Conservation (phyloP, 53 echinoderm and acorn worm species). For the Echinarachnius parma region DNA sequence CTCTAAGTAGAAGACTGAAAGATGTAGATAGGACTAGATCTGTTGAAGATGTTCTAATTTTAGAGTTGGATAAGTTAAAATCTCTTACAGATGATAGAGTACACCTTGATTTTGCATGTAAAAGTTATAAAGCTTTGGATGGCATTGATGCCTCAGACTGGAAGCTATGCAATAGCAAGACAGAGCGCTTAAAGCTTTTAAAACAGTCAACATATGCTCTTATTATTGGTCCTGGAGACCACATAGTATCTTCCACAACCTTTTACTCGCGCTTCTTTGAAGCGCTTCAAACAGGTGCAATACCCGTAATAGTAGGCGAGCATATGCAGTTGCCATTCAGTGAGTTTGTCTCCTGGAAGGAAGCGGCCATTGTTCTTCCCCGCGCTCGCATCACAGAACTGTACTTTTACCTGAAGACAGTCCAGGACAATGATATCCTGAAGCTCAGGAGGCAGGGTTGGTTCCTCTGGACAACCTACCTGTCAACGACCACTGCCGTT, state of each 20-base stretch:
- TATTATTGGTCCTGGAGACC: slow-evolving; percentile 70
- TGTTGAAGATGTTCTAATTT: slow-evolving; percentile 61
- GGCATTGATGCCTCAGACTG: slow-evolving; percentile 63
- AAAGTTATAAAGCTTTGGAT: slow-evolving; percentile 28
- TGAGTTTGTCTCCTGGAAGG: slow-evolving; percentile 82
- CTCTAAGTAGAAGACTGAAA: slow-evolving; percentile 68
- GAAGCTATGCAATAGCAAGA: slow-evolving; percentile 71
- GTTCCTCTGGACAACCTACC: slow-evolving; percentile 83
- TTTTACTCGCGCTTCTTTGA: slow-evolving; percentile 80
- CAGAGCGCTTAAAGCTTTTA: slow-evolving; percentile 59
- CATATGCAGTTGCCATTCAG: slow-evolving; percentile 79
- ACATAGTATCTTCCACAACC: slow-evolving; percentile 69
- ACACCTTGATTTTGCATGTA: slow-evolving; percentile 74
- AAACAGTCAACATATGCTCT: slow-evolving; percentile 89
- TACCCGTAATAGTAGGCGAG: slow-evolving; percentile 83
- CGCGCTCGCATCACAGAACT: slow-evolving; percentile 82
- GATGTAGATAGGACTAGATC: slow-evolving; percentile 68
- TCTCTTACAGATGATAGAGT: slow-evolving; percentile 65
- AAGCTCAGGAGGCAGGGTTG: slow-evolving; percentile 75
- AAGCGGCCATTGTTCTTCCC: slow-evolving; percentile 77
- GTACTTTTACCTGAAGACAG: slow-evolving; percentile 89
- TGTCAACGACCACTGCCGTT: slow-evolving; percentile 66
- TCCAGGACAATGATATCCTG: slow-evolving; percentile 86
- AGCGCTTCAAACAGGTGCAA: slow-evolving; percentile 84
- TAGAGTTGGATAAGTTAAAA: slow-evolving; percentile 80